A percentile compares a stretch with the other conserved stretches of the same genome.
Conservation (phyloP, 2,797 vertebrate genomes). For the Prionace glauca region DNA sequence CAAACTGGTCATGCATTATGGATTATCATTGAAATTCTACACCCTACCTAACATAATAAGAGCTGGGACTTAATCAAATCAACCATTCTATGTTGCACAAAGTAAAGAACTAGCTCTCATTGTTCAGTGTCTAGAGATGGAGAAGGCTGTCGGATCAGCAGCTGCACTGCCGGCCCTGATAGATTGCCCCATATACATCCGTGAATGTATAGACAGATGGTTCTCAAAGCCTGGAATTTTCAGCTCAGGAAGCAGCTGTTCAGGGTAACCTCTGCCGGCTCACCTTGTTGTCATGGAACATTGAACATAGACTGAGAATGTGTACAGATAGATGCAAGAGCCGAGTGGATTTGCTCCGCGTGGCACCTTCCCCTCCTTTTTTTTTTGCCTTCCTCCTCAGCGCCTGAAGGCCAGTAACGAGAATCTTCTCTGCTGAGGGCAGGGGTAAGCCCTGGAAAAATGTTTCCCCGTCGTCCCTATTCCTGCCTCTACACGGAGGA, state of each 20-base stretch:
- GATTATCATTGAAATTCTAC: constrained; percentile 99
- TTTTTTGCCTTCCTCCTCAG: constrained; percentile 35
- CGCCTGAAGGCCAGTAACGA: constrained; percentile 41
- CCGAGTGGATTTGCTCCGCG: constrained; percentile 53
- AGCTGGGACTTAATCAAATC: constrained; percentile 99
- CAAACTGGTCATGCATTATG: constrained; percentile 99
- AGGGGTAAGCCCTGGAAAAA: constrained; percentile 41
- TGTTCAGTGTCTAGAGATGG: constrained; percentile 79
- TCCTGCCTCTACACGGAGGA: constrained; percentile 28
- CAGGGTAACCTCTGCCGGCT: constrained; percentile 83
- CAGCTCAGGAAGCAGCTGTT: constrained; percentile 94
- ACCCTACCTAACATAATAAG: constrained; percentile 99
- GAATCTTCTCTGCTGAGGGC: neutral
- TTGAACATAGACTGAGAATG: constrained; percentile 78
- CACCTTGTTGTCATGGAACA: constrained; percentile 98
- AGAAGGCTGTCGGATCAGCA: constrained; percentile 77
- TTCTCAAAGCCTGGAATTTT: constrained; percentile 89
- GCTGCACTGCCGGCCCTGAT: constrained; percentile 87
- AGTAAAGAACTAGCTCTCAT: constrained; percentile 91
- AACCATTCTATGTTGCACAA: constrained; percentile 97
- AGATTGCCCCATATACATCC: constrained; percentile 92
- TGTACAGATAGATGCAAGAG: constrained; percentile 55
- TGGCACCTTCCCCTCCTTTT: constrained; percentile 46
- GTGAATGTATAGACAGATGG: constrained; percentile 98
- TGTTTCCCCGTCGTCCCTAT: constrained; percentile 39